Percentiles rank a stretch among this genome's conserved stretches.
Conservation (phyloP, 2,797 vertebrate genomes). For the Sebastes elongatus region DNA sequence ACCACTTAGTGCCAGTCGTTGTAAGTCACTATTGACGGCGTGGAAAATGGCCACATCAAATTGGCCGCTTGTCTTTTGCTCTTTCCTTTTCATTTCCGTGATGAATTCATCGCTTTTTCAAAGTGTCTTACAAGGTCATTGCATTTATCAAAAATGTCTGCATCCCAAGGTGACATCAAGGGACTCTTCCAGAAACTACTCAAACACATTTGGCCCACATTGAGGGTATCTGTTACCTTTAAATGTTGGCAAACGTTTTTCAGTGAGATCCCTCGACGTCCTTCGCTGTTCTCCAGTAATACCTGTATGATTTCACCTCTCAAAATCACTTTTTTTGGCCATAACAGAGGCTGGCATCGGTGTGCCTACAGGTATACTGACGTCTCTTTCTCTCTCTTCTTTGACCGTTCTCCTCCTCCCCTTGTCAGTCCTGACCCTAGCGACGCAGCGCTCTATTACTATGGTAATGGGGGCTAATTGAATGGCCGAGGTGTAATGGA, state of each 20-base stretch:
- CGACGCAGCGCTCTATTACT: constrained; percentile 83
- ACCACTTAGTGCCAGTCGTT: constrained; percentile 39
- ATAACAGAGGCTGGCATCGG: constrained; percentile 25
- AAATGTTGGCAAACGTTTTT: constrained; percentile 7
- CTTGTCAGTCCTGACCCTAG: constrained; percentile 84
- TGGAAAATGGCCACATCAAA: constrained; percentile 33
- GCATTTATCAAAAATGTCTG: constrained; percentile 25
- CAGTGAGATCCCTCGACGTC: constrained; percentile 16
- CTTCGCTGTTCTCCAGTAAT: constrained; percentile 36
- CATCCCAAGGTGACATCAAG: constrained; percentile 34
- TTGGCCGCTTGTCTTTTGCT: constrained; percentile 34
- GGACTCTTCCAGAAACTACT: background rate
- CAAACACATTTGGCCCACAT: background rate
- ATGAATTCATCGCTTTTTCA: constrained; percentile 20
- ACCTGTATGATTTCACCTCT: constrained; percentile 36
- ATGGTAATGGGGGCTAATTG: constrained; percentile 89
- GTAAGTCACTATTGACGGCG: constrained; percentile 43
- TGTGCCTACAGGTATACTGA: constrained; percentile 60
- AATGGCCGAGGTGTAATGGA: constrained; percentile 85
- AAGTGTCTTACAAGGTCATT: constrained; percentile 35
- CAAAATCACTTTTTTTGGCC: constrained; percentile 26
- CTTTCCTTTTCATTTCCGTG: constrained; percentile 35
- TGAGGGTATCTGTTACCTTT: background rate
- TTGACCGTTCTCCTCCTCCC: constrained; percentile 78
- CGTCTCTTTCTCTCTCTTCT: constrained; percentile 50